Percentiles rank a stretch among this genome's conserved stretches.
Conservation (phyloP, 1,140 invertebrate genomes). For the Drosophila ercepeae region DNA sequence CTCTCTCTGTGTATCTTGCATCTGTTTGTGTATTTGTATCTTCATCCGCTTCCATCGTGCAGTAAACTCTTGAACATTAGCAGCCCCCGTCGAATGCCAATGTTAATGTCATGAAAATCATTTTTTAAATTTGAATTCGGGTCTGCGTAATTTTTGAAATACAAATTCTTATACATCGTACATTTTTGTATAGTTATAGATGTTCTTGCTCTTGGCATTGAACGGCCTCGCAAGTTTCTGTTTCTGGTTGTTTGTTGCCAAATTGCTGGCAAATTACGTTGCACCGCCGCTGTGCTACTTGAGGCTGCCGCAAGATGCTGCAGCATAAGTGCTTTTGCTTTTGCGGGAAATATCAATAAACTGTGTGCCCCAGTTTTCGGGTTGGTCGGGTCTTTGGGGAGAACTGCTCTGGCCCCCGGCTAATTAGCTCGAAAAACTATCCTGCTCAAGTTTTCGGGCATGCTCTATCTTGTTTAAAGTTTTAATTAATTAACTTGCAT, state of each 20-base stretch:
- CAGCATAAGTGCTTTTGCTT: slow-evolving; percentile 7
- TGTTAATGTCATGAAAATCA: slow-evolving; percentile 80
- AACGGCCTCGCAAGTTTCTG: slow-evolving; percentile 48
- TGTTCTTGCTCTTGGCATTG: slow-evolving; percentile 72
- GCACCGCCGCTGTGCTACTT: slow-evolving; percentile 4
- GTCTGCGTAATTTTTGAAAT: slow-evolving; percentile 30
- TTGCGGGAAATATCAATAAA: slow-evolving; percentile 27
- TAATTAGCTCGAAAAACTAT: slow-evolving; percentile 59
- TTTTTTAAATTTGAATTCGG: slow-evolving; percentile 59
- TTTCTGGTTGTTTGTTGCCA: slow-evolving; percentile 36
- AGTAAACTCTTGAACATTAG: slow-evolving; percentile 49
- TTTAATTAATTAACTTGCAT: slow-evolving; percentile 81
- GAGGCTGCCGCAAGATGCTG: background rate
- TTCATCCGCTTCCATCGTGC: slow-evolving; percentile 39
- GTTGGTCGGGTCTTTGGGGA: background rate
- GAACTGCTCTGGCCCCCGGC: background rate
- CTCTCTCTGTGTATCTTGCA: slow-evolving; percentile 18
- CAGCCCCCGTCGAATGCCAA: slow-evolving; percentile 52
- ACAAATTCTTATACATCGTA: no score
- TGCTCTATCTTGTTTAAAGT: slow-evolving; percentile 72
- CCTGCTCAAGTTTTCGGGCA: slow-evolving; percentile 27
- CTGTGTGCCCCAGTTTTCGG: slow-evolving; percentile 4
- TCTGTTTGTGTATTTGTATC: slow-evolving; percentile 3
- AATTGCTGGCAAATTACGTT: slow-evolving; percentile 56
- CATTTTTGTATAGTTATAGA: slow-evolving; percentile 4